Percentiles rank a stretch among this genome's conserved stretches.
phyloP scores from a whole-genome alignment of 2,113 vertebrate species.

The Aegithalos caudatus region DNA sequence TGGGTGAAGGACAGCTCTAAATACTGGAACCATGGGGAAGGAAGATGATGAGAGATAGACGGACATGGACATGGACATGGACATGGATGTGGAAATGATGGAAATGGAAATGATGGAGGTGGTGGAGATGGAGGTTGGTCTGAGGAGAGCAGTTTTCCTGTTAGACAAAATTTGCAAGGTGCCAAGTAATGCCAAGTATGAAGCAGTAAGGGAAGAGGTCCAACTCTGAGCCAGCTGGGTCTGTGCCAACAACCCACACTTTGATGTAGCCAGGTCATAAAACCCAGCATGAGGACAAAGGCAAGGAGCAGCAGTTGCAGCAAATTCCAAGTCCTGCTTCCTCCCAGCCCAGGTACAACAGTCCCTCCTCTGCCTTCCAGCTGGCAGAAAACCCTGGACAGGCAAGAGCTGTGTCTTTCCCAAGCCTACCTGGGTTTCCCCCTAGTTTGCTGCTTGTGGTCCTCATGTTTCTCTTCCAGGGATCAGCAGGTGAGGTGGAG shows the following conservation, averaged over 20 bases:
- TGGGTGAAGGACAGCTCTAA: not conserved
- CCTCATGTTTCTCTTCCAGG: not conserved
- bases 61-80: not conserved
- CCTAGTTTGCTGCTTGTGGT: not conserved
- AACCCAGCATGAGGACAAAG: not conserved
- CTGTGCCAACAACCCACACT: not conserved
- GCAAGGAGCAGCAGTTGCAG: not conserved
- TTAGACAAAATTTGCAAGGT: not conserved
- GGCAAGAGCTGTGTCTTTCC: not conserved
- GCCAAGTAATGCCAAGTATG: not conserved
- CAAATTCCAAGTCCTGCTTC: not conserved
- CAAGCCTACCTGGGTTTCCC: not conserved
- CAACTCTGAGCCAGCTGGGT: not conserved
- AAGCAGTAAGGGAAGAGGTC: not conserved
- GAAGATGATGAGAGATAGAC: not conserved
- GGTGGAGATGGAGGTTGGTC: not conserved
- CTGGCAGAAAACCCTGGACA: not conserved
- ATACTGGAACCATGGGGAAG: not conserved
- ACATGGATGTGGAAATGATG: not conserved
- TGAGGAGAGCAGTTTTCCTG: not conserved
- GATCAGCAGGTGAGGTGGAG: not conserved
- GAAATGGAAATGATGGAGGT: not conserved
- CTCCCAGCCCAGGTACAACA: not conserved
- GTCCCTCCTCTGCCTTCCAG: not conserved
- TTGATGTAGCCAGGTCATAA: not conserved